phyloP scores from a whole-genome alignment of 53 echinoderm and acorn worm genomes.

The Echinometra lucunter region DNA sequence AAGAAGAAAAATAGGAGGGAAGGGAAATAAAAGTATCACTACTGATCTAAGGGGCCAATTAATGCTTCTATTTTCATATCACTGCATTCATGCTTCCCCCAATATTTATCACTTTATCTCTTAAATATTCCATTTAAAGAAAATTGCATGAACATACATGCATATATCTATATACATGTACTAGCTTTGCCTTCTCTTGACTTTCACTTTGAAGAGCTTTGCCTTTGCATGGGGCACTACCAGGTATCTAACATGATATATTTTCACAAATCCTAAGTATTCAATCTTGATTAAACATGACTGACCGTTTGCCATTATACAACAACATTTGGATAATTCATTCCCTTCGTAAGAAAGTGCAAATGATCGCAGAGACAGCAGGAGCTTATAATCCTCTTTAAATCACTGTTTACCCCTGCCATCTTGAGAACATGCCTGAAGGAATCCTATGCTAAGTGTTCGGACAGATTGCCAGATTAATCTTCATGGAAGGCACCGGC shows the following conservation, averaged over 20 bases:
- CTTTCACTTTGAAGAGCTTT: neutral
- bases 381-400: conserved; percentile 1
- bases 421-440: neutral
- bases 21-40: neutral
- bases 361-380: neutral
- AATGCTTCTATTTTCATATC: too few species aligned
- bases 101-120: too few species aligned
- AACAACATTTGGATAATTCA: neutral
- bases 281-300: neutral
- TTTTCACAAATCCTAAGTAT: neutral
- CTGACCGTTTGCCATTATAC: neutral
- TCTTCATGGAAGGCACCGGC: conserved; percentile 24
- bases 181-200: neutral
- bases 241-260: neutral
- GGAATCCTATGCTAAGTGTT: conserved; percentile 42
- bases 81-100: too few species aligned
- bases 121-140: too few species aligned
- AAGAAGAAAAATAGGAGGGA: too few species aligned
- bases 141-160: too few species aligned
- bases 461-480: conserved; percentile 52
- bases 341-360: neutral
- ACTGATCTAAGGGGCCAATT: neutral
- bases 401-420: conserved; percentile 24
- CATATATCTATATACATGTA: too few species aligned
- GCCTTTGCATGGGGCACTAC: neutral